These are phyloP conservation scores for Leptinotarsa tumamoca DNA, from an alignment of 2,888 invertebrate genomes.

Conservation along the genomic window DNA sequence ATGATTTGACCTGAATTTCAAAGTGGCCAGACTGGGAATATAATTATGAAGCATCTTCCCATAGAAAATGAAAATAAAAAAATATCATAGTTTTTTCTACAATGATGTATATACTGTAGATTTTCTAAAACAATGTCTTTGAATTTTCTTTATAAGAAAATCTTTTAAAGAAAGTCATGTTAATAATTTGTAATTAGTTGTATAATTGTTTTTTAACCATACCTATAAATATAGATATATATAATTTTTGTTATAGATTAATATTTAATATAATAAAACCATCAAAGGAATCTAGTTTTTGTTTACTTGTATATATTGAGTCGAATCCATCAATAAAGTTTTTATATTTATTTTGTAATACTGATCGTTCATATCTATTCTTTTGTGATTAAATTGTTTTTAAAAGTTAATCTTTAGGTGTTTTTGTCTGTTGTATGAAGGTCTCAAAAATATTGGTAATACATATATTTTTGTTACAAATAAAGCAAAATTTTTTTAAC, in stretches of 20 bases:
- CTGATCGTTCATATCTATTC: constrained; percentile 54
- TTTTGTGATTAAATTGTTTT: constrained; percentile 56
- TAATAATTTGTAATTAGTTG: constrained; percentile 65
- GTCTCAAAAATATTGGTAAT: neutral
- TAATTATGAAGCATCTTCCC: constrained; percentile 38
- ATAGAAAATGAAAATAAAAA: constrained; percentile 39
- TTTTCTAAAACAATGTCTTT: constrained; percentile 62
- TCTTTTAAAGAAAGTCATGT: constrained; percentile 61
- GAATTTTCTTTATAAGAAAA: constrained; percentile 66
- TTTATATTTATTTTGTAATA: constrained; percentile 59
- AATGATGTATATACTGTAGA: constrained; percentile 59
- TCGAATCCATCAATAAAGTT: constrained; percentile 50
- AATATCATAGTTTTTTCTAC: constrained; percentile 54
- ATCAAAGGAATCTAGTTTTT: constrained; percentile 54
- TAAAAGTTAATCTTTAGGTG: constrained; percentile 38
- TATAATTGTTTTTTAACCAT: constrained; percentile 64
- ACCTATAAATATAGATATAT: constrained; percentile 60
- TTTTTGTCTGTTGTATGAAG: constrained; percentile 20
- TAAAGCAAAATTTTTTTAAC: constrained; percentile 1
- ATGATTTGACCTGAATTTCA: constrained; percentile 27
- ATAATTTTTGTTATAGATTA: constrained; percentile 66
- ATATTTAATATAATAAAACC: constrained; percentile 63
- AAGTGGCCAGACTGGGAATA: constrained; percentile 35
- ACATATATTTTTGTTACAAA: constrained; percentile 10
- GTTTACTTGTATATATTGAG: constrained; percentile 53